Evolutionary conservation across 2,113 vertebrate genomes (phyloP).

Genomic region (Albula glossodonta): DNA sequence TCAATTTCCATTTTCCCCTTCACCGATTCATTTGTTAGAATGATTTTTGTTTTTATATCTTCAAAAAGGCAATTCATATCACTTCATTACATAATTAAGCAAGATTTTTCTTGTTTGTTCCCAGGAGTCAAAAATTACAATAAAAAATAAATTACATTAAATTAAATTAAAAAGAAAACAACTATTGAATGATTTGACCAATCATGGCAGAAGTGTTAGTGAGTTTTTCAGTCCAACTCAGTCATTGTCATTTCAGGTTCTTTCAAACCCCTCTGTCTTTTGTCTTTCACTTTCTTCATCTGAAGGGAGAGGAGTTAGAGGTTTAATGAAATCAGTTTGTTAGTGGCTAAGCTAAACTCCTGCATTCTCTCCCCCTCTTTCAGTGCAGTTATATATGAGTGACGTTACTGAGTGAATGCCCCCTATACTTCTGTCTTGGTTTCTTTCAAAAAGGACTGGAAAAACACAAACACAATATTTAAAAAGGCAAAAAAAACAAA

Average conservation of each 20-base stretch:
- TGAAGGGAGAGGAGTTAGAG: constrained; percentile 47
- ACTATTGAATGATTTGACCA: constrained; percentile 57
- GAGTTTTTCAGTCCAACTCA: constrained; percentile 51
- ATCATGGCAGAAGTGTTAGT: constrained; percentile 61
- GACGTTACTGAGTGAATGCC: constrained; percentile 45
- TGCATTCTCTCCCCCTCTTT: constrained; percentile 23
- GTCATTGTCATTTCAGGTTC: constrained; percentile 35
- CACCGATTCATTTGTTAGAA: constrained; percentile 24
- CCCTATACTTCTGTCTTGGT: constrained; percentile 50
- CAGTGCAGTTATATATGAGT: constrained; percentile 53
- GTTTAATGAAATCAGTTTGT: constrained; percentile 59
- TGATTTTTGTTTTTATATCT: constrained; percentile 14
- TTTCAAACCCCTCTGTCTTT: constrained; percentile 50
- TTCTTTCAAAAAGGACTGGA: constrained; percentile 51
- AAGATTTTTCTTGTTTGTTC: constrained; percentile 62
- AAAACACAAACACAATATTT: constrained; percentile 42
- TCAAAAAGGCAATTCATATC: constrained; percentile 46
- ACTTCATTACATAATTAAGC: constrained; percentile 60
- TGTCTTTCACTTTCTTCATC: constrained; percentile 45
- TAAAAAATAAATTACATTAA: constrained; percentile 70
- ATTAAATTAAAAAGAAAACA: constrained; percentile 66
- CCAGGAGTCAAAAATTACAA: constrained; percentile 54
- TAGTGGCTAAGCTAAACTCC: constrained; percentile 59
- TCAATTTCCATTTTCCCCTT: constrained; percentile 20
- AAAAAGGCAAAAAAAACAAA: constrained; percentile 55